These are phyloP conservation scores for Bruchidius siliquastri DNA, from an alignment of 2,888 invertebrate genomes.

Conservation along the genomic window DNA sequence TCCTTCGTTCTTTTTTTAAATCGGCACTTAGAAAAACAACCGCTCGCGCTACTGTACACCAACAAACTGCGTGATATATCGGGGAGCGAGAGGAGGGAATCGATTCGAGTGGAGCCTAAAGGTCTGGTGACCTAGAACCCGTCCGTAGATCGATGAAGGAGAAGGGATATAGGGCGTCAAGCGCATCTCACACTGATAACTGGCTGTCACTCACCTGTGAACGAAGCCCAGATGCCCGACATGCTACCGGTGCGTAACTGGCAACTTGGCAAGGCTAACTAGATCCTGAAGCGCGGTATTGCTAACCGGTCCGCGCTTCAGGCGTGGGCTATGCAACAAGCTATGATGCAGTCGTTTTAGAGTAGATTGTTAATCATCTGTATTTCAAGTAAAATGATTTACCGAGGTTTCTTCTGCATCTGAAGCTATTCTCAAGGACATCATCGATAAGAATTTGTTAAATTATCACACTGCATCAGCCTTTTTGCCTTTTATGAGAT, in stretches of 20 bases:
- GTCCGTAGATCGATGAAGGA: not conserved
- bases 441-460: too few species aligned
- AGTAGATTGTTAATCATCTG: not conserved
- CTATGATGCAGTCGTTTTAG: not conserved
- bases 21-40: not conserved
- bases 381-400: too few species aligned
- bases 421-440: too few species aligned
- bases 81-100: not conserved
- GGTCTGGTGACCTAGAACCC: not conserved
- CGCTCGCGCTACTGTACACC: not conserved
- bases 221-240: not conserved
- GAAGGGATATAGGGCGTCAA: not conserved
- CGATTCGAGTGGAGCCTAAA: not conserved
- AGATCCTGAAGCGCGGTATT: not conserved
- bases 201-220: not conserved
- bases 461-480: too few species aligned
- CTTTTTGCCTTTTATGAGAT: too few species aligned
- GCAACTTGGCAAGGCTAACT: not conserved
- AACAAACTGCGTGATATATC: not conserved
- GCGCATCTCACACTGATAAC: not conserved
- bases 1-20: not conserved
- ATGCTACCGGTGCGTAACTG: not conserved
- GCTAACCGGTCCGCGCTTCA: not conserved
- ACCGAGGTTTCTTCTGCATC: too few species aligned
- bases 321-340: not conserved